Evolutionary conservation across 2,113 vertebrate species (phyloP), one percentile per base, ranked within the genome.

Genomic region (Mionectes macconnelli): DNA sequence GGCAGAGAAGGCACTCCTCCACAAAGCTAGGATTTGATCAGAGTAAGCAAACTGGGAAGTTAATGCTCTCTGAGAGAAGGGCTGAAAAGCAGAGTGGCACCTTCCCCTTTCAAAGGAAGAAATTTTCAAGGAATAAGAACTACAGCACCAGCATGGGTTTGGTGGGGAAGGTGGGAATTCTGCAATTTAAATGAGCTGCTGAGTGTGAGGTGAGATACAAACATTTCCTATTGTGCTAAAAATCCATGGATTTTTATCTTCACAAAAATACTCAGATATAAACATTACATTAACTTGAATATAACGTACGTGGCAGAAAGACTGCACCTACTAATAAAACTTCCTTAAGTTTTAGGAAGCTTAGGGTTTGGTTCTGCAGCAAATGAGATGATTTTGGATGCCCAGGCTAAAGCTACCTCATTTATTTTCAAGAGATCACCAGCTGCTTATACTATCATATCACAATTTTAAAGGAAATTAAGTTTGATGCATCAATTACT

Each of bases 401-500:
- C 52, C 35, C 86, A 89, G 35, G 60, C 16, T 76, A 78, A 90
- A 92, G 56, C 39, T 60, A 75, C 80, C 60, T 40, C 19, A 28
- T 55, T 80, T 84, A 27, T 72, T 44, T 84, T 44, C 68, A 82
- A 70, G 62, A 72, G 56, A 87, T 84, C 60, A 90, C 28, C 80
- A 81, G 83, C 80, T 86, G 69, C 40, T 94, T n/a, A 53, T 45
- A 31, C 22, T 86, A 72, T 75, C 40, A 25, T 24, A 89, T 44
- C 81, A 76, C 21, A 80, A 44, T 89, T 91, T 92, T 78, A 78
- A 92, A 93, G 83, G 72, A 94, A 80, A 87, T 90, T 55, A 90
- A 56, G 28, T 64, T 53, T 90, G 83, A 81, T 0, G 0, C 1
- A 14, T 69, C 83, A 89, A 84, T 86, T 95, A 90, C 44, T 94